These are phyloP conservation scores for Melanotaenia trifasciata DNA, from an alignment of 2,797 vertebrate species.

Conservation along the genomic window DNA sequence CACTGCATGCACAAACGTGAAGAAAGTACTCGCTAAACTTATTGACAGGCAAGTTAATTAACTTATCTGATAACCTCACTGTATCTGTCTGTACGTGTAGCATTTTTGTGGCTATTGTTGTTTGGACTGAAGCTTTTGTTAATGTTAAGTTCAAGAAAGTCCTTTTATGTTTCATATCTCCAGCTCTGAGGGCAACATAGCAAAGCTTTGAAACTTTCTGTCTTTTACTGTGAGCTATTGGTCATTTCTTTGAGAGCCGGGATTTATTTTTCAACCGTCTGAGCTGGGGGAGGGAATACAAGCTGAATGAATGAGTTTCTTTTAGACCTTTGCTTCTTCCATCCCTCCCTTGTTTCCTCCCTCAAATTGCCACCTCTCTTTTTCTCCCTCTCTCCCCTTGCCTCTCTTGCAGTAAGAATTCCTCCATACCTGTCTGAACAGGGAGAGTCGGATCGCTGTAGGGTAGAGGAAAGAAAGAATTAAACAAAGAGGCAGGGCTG, in stretches of 20 bases:
- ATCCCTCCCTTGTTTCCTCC: constrained; percentile 80
- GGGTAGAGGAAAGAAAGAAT: constrained; percentile 54
- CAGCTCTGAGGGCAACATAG: constrained; percentile 2
- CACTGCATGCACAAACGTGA: neutral
- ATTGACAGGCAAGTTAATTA: constrained; percentile 29
- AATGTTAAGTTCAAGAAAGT: constrained; percentile 52
- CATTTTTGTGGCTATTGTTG: constrained; percentile 13
- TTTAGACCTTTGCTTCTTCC: constrained; percentile 75
- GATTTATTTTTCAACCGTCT: constrained; percentile 64
- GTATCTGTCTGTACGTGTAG: constrained; percentile 45
- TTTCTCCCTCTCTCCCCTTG: constrained; percentile 54
- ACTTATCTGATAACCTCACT: constrained; percentile 19
- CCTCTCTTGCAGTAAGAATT: constrained; percentile 65
- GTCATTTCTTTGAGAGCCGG: constrained; percentile 37
- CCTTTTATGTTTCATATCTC: constrained; percentile 22
- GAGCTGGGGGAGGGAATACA: constrained; percentile 66
- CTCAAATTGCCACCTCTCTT: constrained; percentile 79
- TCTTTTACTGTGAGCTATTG: constrained; percentile 8
- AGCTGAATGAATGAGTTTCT: constrained; percentile 82
- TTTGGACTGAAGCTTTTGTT: constrained; percentile 35
- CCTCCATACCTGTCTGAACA: constrained; percentile 84
- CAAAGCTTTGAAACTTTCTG: constrained; percentile 6
- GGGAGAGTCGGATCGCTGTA: constrained; percentile 54
- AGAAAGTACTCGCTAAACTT: neutral
- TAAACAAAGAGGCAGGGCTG: constrained; percentile 36